Evolutionary conservation across 2,888 invertebrate genomes (phyloP), one percentile per base, ranked within the genome.

Genomic region (Pediacus dermestoides): DNA sequence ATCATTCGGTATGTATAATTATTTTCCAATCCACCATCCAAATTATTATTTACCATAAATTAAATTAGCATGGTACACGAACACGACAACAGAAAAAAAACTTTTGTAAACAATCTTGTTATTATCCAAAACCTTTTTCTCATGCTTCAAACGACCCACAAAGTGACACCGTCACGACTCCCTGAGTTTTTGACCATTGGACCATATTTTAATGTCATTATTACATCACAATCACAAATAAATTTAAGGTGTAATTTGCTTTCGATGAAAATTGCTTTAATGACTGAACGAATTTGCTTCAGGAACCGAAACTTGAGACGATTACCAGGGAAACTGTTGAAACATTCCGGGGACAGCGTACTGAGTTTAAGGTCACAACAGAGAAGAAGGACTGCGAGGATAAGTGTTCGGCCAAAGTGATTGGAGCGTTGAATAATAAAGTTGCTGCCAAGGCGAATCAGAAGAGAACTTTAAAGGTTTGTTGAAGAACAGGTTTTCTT

Each of bases 301-400:
- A 80, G 68, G 77, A 78, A 52, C 79, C 79, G 26, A 75, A 78
- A 59, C 70, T 79, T 45, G 79, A 80, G 63, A 78, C 80, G 34
- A 74, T 81, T 38, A 80, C 80, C 14, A 72, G 78, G 49, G 80
- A 80, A 64, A 81, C 80, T 34, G 77, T 80, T 35, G 78, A 80
- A 67, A 77, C 80, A 15, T 80, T 79, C 60, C 71, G 74, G 50
- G 80, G 80, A 16, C 77, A 78, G 53, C 70, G 76, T 48, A 77
- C 78, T 3, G 78, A 80, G 57, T 72, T 78, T 53, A 80, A 79
- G 63, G 74, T 78, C 36, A 80, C 80, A 1, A 78, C 78, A 26
- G 78, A 79, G 61, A 78, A 74, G 39, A 73, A 77, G 53, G 77
- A 78, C 57, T 68, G 68, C 39, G 66, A 67, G 42, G 61, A 67